Conservation (phyloP, 1,140 invertebrate species). For the Zeugodacus cucurbitae region DNA sequence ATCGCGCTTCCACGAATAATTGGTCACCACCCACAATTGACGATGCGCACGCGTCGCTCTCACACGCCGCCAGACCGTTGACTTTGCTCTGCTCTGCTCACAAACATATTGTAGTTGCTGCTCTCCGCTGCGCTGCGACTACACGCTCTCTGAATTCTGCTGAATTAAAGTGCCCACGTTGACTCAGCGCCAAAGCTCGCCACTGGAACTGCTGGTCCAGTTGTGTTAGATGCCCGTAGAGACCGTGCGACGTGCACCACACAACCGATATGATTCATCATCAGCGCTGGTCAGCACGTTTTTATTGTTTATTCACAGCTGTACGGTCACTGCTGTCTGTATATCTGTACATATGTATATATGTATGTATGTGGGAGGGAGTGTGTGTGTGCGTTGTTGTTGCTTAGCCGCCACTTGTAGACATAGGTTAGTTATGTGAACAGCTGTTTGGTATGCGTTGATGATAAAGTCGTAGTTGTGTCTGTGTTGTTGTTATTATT, state of each 20-base stretch:
- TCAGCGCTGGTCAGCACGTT: constrained; percentile 14
- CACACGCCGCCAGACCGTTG: neutral
- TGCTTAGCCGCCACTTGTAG: neutral
- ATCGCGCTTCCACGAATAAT: neutral
- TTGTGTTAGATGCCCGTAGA: neutral
- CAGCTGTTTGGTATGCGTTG: constrained; percentile 8
- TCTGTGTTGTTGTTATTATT: neutral
- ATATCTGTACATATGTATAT: neutral
- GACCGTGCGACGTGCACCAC: neutral
- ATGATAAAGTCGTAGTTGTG: neutral
- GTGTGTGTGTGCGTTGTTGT: neutral
- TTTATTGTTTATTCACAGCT: constrained; percentile 19
- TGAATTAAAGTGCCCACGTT: neutral
- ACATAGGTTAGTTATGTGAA: constrained; percentile 26
- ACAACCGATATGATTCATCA: constrained; percentile 7
- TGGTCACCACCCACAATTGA: constrained; percentile 16
- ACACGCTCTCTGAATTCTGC: neutral
- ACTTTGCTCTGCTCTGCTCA: neutral
- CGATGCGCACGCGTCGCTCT: constrained; percentile 1
- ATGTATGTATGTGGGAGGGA: neutral
- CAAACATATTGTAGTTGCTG: neutral
- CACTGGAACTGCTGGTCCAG: neutral
- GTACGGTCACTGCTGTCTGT: neutral
- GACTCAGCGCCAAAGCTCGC: neutral
- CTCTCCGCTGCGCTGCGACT: neutral